These are phyloP conservation scores for Dromaius novaehollandiae DNA, from an alignment of 2,113 vertebrate genomes.

Conservation along the genomic window DNA sequence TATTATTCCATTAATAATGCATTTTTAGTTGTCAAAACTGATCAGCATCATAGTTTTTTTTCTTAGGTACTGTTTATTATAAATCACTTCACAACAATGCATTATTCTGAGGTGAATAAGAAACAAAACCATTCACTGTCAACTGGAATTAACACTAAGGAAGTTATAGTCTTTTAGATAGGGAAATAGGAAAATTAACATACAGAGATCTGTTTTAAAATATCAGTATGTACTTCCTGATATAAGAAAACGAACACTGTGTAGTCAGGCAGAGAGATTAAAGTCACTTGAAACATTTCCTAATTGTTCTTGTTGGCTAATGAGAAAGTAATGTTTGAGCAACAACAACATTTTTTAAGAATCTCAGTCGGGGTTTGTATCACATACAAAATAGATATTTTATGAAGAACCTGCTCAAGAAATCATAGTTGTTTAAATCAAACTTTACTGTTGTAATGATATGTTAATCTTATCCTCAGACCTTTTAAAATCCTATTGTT, in stretches of 20 bases:
- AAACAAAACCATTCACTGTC: constrained; percentile 73
- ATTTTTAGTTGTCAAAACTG: constrained; percentile 79
- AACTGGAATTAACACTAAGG: constrained; percentile 67
- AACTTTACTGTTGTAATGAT: background rate
- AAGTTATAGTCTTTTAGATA: constrained; percentile 56
- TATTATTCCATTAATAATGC: constrained; percentile 83
- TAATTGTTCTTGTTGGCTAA: constrained; percentile 70
- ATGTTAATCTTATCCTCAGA: constrained; percentile 19
- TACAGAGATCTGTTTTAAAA: constrained; percentile 63
- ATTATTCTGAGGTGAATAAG: constrained; percentile 75
- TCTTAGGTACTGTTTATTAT: constrained; percentile 72
- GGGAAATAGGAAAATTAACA: constrained; percentile 66
- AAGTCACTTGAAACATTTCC: constrained; percentile 66
- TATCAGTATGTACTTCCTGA: constrained; percentile 55
- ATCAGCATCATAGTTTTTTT: constrained; percentile 72
- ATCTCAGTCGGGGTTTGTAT: background rate
- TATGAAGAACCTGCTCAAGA: background rate
- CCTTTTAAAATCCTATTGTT: constrained; percentile 24
- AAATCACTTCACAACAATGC: constrained; percentile 73
- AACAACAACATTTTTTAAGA: constrained; percentile 5
- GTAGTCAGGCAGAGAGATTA: constrained; percentile 60
- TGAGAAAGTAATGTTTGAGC: constrained; percentile 53
- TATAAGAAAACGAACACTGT: constrained; percentile 58
- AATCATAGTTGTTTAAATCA: constrained; percentile 30
- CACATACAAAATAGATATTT: constrained; percentile 26